phyloP scores from a whole-genome alignment of 2,113 vertebrate species.

The Mixornis gularis region DNA sequence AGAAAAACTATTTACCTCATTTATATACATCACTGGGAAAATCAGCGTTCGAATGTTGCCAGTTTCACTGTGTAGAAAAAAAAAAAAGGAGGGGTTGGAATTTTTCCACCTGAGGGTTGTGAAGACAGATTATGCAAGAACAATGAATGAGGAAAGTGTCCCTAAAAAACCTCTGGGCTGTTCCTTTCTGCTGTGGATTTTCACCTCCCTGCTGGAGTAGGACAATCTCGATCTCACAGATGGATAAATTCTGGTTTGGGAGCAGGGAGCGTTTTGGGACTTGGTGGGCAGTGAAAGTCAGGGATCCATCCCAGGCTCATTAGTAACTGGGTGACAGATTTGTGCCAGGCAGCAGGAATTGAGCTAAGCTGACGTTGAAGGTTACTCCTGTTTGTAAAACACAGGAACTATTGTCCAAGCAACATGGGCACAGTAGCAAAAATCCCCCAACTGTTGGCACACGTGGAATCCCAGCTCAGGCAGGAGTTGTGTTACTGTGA shows the following conservation, averaged over 20 bases:
- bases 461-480: neutral
- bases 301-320: neutral
- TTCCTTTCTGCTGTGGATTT: neutral
- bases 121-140: neutral
- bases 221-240: neutral
- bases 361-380: neutral
- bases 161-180: neutral
- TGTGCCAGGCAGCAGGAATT: neutral
- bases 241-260: neutral
- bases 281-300: neutral
- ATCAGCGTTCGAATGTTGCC: constrained; percentile 78
- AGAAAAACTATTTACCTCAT: constrained; percentile 78
- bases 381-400: neutral
- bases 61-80: constrained; percentile 74
- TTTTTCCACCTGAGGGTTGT: neutral
- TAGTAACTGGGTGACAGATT: neutral
- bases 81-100: neutral
- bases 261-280: neutral
- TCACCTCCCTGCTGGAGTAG: neutral
- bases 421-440: neutral
- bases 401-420: constrained; percentile 12
- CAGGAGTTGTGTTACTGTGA: neutral
- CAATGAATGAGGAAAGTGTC: accelerated
- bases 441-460: neutral
- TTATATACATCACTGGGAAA: constrained; percentile 90